Evolutionary conservation across 2,113 vertebrate genomes (phyloP).

Genomic region (Phylloscopus trochilus): DNA sequence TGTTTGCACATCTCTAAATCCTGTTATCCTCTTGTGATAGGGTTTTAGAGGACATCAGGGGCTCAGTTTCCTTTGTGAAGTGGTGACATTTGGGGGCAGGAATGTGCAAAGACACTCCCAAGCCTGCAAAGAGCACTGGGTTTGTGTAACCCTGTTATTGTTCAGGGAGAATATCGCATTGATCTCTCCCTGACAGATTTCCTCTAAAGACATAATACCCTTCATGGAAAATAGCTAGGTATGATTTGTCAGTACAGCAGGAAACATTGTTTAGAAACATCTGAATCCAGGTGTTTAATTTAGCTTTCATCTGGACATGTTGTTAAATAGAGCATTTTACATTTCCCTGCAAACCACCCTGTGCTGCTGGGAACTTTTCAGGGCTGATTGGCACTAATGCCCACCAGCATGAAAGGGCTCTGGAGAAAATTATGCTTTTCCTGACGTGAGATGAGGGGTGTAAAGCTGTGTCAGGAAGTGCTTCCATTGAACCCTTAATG

Average conservation of each 20-base stretch:
- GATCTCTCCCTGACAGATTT: neutral
- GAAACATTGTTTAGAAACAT: neutral
- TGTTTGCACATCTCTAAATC: slow-evolving; percentile 59
- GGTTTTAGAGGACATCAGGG: slow-evolving; percentile 23
- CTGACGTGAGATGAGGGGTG: neutral
- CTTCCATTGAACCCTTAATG: neutral
- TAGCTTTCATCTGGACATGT: neutral
- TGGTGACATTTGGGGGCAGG: slow-evolving; percentile 13
- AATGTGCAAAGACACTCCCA: neutral
- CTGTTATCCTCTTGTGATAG: slow-evolving; percentile 39
- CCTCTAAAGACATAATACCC: slow-evolving; percentile 6
- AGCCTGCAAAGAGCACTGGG: neutral
- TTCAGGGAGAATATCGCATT: neutral
- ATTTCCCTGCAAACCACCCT: neutral
- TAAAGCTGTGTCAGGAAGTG: neutral
- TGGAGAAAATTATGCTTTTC: neutral
- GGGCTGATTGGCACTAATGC: neutral
- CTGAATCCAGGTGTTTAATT: slow-evolving; percentile 27
- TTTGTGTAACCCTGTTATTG: neutral
- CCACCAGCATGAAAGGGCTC: neutral
- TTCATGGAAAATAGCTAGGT: slow-evolving; percentile 20
- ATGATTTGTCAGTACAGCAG: neutral
- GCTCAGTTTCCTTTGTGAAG: slow-evolving; percentile 20
- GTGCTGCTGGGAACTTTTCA: neutral
- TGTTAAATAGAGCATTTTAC: slow-evolving; percentile 3